Evolutionary conservation across 2,113 vertebrate species (phyloP).

Genomic region (Picathartes gymnocephalus): DNA sequence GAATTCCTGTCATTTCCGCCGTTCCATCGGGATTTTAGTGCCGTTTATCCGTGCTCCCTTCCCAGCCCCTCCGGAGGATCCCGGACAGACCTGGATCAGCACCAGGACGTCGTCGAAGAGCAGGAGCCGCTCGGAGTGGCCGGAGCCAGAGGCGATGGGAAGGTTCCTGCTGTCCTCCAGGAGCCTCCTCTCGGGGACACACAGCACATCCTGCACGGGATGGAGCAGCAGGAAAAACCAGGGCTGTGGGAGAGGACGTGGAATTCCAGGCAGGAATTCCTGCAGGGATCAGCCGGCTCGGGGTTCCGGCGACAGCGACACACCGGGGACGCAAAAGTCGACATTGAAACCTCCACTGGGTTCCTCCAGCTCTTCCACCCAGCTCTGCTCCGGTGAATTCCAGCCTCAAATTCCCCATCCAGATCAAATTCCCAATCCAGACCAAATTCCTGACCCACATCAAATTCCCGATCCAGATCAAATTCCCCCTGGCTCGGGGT

Average conservation of each 20-base stretch:
- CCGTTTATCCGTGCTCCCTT: accelerated
- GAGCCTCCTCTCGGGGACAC: slow-evolving; percentile 60
- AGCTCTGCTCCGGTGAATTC: too few relatives aligned
- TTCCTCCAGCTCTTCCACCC: too few relatives aligned
- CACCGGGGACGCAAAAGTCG: too few relatives aligned
- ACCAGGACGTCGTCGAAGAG: slow-evolving; percentile 74
- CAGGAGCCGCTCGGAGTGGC: slow-evolving; percentile 60
- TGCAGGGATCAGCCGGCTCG: accelerated
- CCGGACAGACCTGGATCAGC: slow-evolving; percentile 63
- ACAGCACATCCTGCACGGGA: slow-evolving; percentile 60
- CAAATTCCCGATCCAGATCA: background rate
- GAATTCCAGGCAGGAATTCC: background rate
- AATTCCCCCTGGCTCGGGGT: background rate
- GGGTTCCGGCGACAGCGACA: too few relatives aligned
- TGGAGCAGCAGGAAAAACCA: background rate
- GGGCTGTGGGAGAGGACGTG: background rate
- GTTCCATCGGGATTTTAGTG: accelerated
- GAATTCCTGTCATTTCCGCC: too few relatives aligned
- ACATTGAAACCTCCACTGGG: too few relatives aligned
- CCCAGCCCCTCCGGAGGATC: background rate
- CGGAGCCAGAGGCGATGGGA: background rate
- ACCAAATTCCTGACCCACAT: background rate
- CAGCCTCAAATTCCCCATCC: background rate
- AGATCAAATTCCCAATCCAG: background rate
- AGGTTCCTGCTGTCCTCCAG: slow-evolving; percentile 72